Evolutionary conservation across 2,113 vertebrate genomes (phyloP).

Genomic region (Numida meleagris): DNA sequence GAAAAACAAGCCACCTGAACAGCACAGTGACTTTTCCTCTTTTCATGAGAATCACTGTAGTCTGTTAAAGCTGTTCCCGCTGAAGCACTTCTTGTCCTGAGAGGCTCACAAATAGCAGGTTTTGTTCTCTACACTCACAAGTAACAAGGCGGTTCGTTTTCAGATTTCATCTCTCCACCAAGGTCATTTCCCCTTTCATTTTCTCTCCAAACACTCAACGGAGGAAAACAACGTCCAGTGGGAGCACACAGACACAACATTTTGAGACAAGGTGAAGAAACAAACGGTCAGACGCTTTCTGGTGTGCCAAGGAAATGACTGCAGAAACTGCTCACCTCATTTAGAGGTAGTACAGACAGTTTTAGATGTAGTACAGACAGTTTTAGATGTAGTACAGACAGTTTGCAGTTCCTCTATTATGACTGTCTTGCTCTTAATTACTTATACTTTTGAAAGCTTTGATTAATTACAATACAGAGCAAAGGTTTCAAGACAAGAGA

Average conservation of each 20-base stretch:
- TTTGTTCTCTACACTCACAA: slow-evolving; percentile 4
- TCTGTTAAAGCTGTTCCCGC: background rate
- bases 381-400: background rate
- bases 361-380: background rate
- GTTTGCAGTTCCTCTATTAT: background rate
- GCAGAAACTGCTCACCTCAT: background rate
- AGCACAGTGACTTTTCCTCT: background rate
- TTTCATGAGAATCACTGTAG: background rate
- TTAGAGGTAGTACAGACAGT: background rate
- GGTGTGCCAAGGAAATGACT: background rate
- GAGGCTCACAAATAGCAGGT: slow-evolving; percentile 13
- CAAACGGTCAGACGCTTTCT: background rate
- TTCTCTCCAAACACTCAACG: background rate
- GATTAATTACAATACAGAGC: background rate
- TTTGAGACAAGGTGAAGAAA: background rate
- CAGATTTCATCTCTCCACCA: slow-evolving; percentile 16
- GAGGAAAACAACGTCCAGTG: background rate
- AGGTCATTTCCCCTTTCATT: slow-evolving; percentile 6
- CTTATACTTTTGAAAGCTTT: slow-evolving; percentile 33
- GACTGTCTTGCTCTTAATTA: slow-evolving; percentile 28
- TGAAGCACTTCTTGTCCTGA: slow-evolving; percentile 5
- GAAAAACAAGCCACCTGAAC: background rate
- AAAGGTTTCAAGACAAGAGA: background rate
- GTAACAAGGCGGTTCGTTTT: background rate
- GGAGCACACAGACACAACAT: background rate